Base-by-base conservation (phyloP, 2,888 invertebrate genomes). In the Hydriomena furcata region DNA sequence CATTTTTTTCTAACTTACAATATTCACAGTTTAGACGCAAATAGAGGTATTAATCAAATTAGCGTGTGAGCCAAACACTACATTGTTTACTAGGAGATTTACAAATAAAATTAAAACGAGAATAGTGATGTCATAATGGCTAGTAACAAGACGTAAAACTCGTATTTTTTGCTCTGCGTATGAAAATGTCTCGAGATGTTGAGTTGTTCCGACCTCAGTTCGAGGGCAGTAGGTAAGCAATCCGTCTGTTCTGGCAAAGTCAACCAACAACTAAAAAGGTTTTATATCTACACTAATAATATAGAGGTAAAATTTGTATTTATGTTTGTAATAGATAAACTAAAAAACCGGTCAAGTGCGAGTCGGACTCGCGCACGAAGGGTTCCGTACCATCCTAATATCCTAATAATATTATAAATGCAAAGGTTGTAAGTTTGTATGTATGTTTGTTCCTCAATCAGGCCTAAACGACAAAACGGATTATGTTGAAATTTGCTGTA, bases 21-120 rank as follows among this genome's bases (percentile, higher is more conserved):
- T 23, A 7, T 23, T 7, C 11, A 30, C 4, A 2, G 4, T 17
- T 17, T 17, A 17, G 17, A 17, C 17, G 4, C 17, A 17, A 4
- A 17, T 17, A 5, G 2, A 30, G 3, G 17, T 32, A 41, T 52
- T 60, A 55, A 51, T 54, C 38, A 53, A 55, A 55, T 58, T 58
- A 54, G 25, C 59, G 49, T 49, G 32, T 48, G 28, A 34, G 34
- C 35, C 6, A 28, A 48, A 48, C 46, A 34, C 25, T 40, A 40
- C 38, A 47, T 12, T 49, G 51, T 60, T 51, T 52, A 57, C 51
- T 28, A 32, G 30, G 17, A 38, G 46, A 30, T 49, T 28, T 42
- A 47, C 48, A 45, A 53, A 55, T 50, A 55, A 48, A 37, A 56
- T 56, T 54, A 50, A 54, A 54, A 54, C 47, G 24, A 52, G 53